A percentile compares a stretch with the other conserved stretches of the same genome.
Evolutionary conservation across 1,140 invertebrate species (phyloP).

Genomic region (Goniozus legneri): DNA sequence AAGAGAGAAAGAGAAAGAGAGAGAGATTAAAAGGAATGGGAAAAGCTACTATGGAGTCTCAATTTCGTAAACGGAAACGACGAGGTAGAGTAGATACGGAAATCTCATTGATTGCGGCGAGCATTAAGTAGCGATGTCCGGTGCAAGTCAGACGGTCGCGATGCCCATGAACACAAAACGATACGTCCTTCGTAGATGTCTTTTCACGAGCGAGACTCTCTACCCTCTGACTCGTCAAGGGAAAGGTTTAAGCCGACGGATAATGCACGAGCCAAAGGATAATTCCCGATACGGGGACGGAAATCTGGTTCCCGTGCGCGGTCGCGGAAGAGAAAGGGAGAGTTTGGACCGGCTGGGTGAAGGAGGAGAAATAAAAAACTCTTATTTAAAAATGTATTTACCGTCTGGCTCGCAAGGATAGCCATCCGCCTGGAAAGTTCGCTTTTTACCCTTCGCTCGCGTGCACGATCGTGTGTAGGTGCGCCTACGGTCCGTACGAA

Average conservation of each 20-base stretch:
- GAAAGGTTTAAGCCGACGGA: conserved; percentile 44
- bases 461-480: background rate
- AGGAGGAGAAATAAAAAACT: conserved; percentile 41
- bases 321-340: conserved; percentile 7
- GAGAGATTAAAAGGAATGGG: background rate
- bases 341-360: background rate
- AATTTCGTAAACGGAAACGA: too few species aligned
- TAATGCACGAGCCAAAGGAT: conserved; percentile 52
- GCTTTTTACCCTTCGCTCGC: conserved; percentile 26
- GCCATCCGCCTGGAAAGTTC: conserved; percentile 38
- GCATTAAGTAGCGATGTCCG: conserved; percentile 16
- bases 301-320: conserved; percentile 33
- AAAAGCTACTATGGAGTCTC: background rate
- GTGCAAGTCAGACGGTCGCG: conserved; percentile 24
- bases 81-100: too few species aligned
- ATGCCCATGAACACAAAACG: too few species aligned
- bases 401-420: conserved; percentile 44
- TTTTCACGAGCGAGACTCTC: too few species aligned
- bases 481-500: background rate
- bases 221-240: too few species aligned
- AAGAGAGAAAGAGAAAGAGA: conserved; percentile 8
- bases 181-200: too few species aligned
- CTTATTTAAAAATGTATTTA: conserved; percentile 56
- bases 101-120: too few species aligned
- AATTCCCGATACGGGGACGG: conserved; percentile 52